These are phyloP conservation scores for Oreonectes daqikongensis DNA, from an alignment of 2,797 vertebrate species.

Conservation along the genomic window DNA sequence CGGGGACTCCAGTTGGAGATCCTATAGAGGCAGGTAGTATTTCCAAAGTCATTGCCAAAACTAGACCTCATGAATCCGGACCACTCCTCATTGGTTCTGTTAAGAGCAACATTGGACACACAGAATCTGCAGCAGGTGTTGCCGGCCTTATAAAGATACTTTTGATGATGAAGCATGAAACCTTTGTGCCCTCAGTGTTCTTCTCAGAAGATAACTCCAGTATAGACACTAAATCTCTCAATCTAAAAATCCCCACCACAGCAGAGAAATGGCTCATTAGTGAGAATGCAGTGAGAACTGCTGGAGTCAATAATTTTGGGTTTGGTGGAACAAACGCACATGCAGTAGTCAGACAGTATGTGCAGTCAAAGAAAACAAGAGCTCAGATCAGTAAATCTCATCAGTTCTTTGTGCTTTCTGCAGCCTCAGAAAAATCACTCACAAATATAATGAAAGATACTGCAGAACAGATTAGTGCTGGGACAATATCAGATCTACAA, in stretches of 20 bases:
- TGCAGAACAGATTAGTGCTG: constrained; percentile 68
- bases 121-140: constrained; percentile 85
- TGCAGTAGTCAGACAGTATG: constrained; percentile 77
- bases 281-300: constrained; percentile 67
- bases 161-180: constrained; percentile 87
- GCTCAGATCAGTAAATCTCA: constrained; percentile 56
- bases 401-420: constrained; percentile 80
- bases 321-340: constrained; percentile 90
- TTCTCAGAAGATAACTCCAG: constrained; percentile 74
- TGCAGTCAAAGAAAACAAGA: constrained; percentile 57
- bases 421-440: constrained; percentile 79
- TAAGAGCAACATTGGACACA: constrained; percentile 89
- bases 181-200: constrained; percentile 83
- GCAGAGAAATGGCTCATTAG: constrained; percentile 79
- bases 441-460: constrained; percentile 73
- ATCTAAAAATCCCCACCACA: constrained; percentile 72
- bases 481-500: constrained; percentile 67
- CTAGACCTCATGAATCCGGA: constrained; percentile 62
- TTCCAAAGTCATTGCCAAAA: constrained; percentile 77
- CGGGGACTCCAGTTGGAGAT: constrained; percentile 84
- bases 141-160: constrained; percentile 88
- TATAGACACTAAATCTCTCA: constrained; percentile 75
- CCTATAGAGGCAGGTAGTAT: constrained; percentile 80
- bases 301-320: constrained; percentile 87
- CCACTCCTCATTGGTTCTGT: constrained; percentile 81